Percentiles rank a stretch among this genome's conserved stretches.
Evolutionary conservation across 1,140 invertebrate species (phyloP).

Genomic region (Caerostris darwini): DNA sequence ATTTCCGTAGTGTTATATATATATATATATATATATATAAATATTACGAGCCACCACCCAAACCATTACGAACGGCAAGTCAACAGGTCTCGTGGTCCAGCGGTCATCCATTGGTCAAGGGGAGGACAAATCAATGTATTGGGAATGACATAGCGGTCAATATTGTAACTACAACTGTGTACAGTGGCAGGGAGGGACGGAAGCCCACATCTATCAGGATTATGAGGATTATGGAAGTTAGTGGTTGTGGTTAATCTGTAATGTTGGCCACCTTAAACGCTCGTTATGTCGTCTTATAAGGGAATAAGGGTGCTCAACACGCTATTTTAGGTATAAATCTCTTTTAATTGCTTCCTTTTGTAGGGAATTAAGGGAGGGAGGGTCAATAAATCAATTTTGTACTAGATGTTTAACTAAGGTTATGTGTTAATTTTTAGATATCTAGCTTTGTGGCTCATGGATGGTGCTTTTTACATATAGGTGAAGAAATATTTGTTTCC

Average conservation of each 20-base stretch:
- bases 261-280: background rate
- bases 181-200: background rate
- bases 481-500: no score
- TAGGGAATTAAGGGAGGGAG: no score
- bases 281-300: conserved; percentile 13
- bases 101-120: conserved; percentile 40
- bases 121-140: background rate
- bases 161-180: conserved; percentile 31
- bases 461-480: no score
- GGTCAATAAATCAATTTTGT: no score
- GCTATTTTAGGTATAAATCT: background rate
- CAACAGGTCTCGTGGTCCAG: conserved; percentile 26
- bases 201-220: conserved; percentile 36
- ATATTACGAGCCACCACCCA: no score
- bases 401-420: no score
- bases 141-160: conserved; percentile 27
- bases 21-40: no score
- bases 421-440: no score
- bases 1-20: no score
- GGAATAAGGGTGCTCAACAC: background rate
- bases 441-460: no score
- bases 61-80: background rate
- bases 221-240: conserved; percentile 47
- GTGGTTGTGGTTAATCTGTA: conserved; percentile 30
- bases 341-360: background rate